These are phyloP conservation scores for Hemicordylus capensis DNA, from an alignment of 2,113 vertebrate species.

Conservation along the genomic window DNA sequence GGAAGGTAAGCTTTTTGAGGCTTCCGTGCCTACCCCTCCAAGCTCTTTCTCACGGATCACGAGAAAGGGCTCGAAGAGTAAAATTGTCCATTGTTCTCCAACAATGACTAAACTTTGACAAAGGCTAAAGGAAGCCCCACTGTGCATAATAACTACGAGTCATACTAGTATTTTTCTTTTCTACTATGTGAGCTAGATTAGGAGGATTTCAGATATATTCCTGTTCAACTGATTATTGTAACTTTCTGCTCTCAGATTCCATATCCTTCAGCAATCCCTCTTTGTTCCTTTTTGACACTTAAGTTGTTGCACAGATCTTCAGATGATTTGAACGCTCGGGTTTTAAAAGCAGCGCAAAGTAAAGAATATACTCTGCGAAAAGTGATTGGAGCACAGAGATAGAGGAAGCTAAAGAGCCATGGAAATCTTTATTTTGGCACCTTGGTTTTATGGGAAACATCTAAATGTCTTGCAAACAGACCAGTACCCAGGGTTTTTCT, in stretches of 20 bases:
- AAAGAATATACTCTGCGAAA: not conserved
- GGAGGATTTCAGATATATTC: not conserved
- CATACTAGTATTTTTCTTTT: not conserved
- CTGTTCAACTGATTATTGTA: not conserved
- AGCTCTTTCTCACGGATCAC: too few relatives aligned
- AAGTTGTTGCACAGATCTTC: not conserved
- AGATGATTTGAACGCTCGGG: not conserved
- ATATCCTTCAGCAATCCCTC: not conserved
- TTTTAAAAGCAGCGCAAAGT: not conserved
- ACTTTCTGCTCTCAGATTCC: not conserved
- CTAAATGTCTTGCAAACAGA: not conserved
- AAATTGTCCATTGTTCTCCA: not conserved
- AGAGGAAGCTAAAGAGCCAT: not conserved
- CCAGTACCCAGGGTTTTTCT: not conserved
- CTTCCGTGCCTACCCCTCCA: too few relatives aligned
- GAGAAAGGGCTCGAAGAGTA: too few relatives aligned
- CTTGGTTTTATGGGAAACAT: not conserved
- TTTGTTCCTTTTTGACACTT: not conserved
- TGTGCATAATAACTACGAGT: not conserved
- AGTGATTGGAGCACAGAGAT: not conserved
- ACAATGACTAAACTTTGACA: not conserved
- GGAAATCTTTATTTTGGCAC: not conserved
- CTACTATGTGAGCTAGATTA: not conserved
- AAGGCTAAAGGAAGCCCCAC: not conserved
- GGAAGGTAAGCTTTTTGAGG: too few relatives aligned